Percentiles rank a stretch among this genome's conserved stretches.
phyloP scores from a whole-genome alignment of 64 coral and sea anemone species.

The Porites australiensis region DNA sequence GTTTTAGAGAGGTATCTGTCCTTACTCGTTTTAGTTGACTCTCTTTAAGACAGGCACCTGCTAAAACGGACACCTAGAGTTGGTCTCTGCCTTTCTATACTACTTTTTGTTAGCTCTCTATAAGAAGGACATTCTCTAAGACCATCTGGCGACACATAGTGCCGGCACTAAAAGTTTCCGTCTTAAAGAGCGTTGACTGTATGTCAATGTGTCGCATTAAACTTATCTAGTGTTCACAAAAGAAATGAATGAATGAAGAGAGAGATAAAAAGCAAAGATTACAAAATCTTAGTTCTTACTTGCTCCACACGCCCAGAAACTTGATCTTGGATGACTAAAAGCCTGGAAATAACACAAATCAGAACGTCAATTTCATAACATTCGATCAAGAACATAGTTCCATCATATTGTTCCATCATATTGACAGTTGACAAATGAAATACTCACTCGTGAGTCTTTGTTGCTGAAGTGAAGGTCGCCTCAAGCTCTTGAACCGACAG shows the following conservation, averaged over 20 bases:
- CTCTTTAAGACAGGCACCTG: no score
- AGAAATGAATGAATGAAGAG: neutral
- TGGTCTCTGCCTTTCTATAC: no score
- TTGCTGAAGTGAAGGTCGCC: conserved; percentile 94
- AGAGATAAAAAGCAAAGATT: neutral
- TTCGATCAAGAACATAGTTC: neutral
- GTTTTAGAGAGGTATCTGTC: no score
- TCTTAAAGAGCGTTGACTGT: no score
- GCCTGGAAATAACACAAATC: conserved; percentile 41
- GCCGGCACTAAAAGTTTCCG: no score
- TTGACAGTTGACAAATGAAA: neutral
- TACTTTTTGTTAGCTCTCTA: no score
- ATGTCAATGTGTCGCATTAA: no score
- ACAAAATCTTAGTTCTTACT: conserved; percentile 27
- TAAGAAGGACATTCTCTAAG: no score
- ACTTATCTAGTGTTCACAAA: no score
- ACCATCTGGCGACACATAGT: no score
- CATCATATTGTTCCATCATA: neutral
- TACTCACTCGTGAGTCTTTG: conserved; percentile 97
- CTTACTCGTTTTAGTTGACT: no score
- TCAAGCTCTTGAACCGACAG: conserved; percentile 94
- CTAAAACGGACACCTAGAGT: no score
- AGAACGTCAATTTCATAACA: neutral
- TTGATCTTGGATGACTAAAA: conserved; percentile 95
- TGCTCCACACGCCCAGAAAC: conserved; percentile 92